These are phyloP conservation scores for Neogale vison DNA, from an alignment of 2,113 vertebrate genomes.

Conservation along the genomic window DNA sequence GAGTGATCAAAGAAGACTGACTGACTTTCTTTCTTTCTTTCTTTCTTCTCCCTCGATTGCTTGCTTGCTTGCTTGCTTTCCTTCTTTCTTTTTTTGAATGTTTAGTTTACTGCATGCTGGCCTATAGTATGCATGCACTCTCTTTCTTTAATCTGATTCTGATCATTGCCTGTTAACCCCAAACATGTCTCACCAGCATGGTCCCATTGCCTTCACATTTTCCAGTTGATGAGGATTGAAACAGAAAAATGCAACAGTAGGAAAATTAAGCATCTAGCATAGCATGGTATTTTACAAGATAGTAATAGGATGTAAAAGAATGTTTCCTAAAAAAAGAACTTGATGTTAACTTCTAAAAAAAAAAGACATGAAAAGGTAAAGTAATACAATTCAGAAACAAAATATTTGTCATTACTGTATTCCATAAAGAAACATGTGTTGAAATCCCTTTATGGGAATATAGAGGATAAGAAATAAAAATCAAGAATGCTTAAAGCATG, in stretches of 20 bases:
- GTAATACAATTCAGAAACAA: neutral
- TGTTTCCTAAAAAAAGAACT: neutral
- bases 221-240: neutral
- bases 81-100: neutral
- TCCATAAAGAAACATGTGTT: neutral
- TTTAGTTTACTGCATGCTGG: neutral
- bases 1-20: neutral
- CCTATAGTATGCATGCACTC: neutral
- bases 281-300: neutral
- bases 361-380: neutral
- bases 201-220: neutral
- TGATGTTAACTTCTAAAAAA: neutral
- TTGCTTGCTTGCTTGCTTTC: neutral
- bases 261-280: neutral
- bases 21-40: neutral
- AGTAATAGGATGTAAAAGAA: neutral
- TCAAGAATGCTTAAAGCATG: neutral
- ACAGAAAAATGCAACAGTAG: neutral
- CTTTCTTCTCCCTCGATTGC: neutral
- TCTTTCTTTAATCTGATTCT: neutral
- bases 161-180: neutral
- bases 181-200: neutral
- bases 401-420: neutral
- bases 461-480: neutral
- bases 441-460: neutral